phyloP scores from a whole-genome alignment of 2,888 invertebrate species.

The Nephrotoma flavescens region DNA sequence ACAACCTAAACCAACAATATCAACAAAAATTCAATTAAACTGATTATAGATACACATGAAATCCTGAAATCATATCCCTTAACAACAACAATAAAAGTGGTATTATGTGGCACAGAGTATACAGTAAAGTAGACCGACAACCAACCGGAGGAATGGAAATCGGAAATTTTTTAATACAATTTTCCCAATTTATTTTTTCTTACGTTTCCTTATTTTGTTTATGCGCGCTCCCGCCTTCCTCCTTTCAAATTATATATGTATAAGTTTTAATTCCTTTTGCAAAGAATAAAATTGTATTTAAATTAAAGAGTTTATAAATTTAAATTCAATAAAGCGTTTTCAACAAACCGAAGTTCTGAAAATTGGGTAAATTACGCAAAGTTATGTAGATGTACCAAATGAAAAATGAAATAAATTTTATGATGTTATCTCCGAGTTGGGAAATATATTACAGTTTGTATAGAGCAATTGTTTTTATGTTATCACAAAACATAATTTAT shows the following conservation, averaged over 20 bases:
- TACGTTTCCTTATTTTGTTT: no score
- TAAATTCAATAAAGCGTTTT: no score
- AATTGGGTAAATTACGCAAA: background rate
- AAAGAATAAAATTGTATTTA: no score
- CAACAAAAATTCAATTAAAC: background rate
- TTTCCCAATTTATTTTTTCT: background rate
- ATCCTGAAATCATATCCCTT: background rate
- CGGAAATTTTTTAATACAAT: background rate
- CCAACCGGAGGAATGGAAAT: background rate
- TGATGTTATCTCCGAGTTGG: background rate
- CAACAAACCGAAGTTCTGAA: no score
- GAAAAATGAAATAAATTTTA: background rate
- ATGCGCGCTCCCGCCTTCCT: no score
- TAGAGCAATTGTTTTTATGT: no score
- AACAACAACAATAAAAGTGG: background rate
- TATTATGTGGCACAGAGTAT: background rate
- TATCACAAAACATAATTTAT: no score
- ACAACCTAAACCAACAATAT: background rate
- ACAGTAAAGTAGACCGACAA: no score
- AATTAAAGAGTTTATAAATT: no score
- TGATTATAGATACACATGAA: background rate
- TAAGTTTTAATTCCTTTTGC: no score
- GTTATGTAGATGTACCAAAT: background rate
- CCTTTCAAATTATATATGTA: no score
- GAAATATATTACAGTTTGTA: background rate